A percentile compares a stretch with the other conserved stretches of the same genome.
Conservation (phyloP, 2,113 vertebrate species). For the Tyrannus savana region DNA sequence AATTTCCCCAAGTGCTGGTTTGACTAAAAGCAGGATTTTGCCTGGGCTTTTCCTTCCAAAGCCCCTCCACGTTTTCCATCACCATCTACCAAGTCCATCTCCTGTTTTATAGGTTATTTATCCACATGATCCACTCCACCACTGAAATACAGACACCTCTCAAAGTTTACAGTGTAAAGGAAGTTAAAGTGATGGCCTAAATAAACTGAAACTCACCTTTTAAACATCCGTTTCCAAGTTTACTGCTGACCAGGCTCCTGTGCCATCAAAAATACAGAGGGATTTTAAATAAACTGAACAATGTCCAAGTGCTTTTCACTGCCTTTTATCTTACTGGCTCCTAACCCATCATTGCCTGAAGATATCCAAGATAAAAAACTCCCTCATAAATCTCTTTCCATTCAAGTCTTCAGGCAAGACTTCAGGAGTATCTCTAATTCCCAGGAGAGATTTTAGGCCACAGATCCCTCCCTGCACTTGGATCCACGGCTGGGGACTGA, state of each 20-base stretch:
- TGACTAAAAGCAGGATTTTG: background rate
- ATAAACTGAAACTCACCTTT: background rate
- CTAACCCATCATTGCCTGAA: background rate
- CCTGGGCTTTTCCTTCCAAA: background rate
- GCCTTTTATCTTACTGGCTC: background rate
- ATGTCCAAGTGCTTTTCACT: background rate
- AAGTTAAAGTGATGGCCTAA: background rate
- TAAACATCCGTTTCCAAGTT: background rate
- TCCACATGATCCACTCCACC: accelerated
- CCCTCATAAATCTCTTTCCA: background rate
- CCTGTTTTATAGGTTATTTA: background rate
- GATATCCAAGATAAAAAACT: background rate
- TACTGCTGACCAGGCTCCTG: background rate
- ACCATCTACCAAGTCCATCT: background rate
- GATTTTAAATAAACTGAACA: background rate
- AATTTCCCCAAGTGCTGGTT: background rate
- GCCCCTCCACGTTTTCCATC: background rate
- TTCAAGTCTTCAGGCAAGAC: background rate
- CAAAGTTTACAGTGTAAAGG: background rate
- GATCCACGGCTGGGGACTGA: background rate
- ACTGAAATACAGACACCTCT: background rate
- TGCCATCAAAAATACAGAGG: background rate
- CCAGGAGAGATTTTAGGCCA: background rate
- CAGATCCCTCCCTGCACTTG: background rate
- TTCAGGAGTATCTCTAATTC: background rate